A percentile compares a stretch with the other conserved stretches of the same genome.
Evolutionary conservation across 2,797 vertebrate species (phyloP).

Genomic region (Lagodon rhomboides): DNA sequence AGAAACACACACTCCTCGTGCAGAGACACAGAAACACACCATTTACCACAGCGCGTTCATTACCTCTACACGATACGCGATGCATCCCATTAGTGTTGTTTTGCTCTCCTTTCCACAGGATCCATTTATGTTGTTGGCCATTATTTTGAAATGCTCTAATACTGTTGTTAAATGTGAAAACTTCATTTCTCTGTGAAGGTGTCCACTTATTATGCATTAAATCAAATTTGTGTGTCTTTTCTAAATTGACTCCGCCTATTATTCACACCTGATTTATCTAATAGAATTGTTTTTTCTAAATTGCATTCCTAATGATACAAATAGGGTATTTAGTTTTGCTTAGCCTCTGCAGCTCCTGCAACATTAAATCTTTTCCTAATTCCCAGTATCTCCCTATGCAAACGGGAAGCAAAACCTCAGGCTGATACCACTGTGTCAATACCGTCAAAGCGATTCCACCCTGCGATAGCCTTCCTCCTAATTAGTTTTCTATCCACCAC

Average conservation of each 20-base stretch:
- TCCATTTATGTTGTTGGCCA: not conserved
- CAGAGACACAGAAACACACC: not conserved
- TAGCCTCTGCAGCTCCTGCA: not conserved
- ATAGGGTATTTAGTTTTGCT: not conserved
- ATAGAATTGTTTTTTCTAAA: not conserved
- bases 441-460: slow-evolving; percentile 61
- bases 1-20: not conserved
- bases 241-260: not conserved
- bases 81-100: slow-evolving; percentile 16
- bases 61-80: not conserved
- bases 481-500: slow-evolving; percentile 72
- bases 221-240: slow-evolving; percentile 13
- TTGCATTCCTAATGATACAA: not conserved
- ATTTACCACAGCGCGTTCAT: not conserved
- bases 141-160: not conserved
- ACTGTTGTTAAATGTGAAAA: not conserved
- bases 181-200: not conserved
- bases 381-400: slow-evolving; percentile 27
- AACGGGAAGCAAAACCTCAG: slow-evolving; percentile 28
- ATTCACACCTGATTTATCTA: slow-evolving; percentile 13
- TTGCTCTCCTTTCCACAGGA: not conserved
- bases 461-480: slow-evolving; percentile 62
- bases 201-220: not conserved
- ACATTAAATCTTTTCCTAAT: slow-evolving; percentile 23
- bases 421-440: slow-evolving; percentile 63